phyloP scores from a whole-genome alignment of 2,888 invertebrate genomes.

The Parnassius orleans region DNA sequence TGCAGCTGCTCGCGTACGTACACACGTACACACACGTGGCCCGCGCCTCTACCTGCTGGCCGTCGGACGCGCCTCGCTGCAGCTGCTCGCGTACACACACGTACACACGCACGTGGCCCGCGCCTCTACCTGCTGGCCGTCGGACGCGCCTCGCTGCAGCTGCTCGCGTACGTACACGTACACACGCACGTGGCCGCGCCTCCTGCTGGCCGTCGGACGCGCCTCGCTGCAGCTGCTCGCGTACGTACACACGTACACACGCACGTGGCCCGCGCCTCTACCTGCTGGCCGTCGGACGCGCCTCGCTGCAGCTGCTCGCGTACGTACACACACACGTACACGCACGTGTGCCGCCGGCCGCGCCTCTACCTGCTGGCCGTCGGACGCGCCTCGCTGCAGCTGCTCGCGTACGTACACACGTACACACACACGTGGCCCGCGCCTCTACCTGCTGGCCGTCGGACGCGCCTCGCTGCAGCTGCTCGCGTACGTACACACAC shows the following conservation, averaged over 20 bases:
- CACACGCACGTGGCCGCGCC: conserved; percentile 1
- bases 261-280: conserved; percentile 84
- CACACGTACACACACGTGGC: conserved; percentile 48
- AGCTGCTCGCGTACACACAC: conserved; percentile 16
- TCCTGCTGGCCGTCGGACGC: too few species aligned
- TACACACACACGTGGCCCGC: conserved; percentile 42
- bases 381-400: conserved; percentile 29
- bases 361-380: conserved; percentile 72
- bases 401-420: conserved; percentile 18
- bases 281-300: conserved; percentile 47
- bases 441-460: too few species aligned
- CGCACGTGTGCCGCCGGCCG: conserved; percentile 58
- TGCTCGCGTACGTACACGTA: conserved; percentile 11
- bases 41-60: too few species aligned
- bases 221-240: too few species aligned
- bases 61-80: too few species aligned
- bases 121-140: conserved; percentile 42
- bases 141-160: conserved; percentile 28
- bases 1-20: conserved; percentile 25
- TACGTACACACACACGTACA: conserved; percentile 2
- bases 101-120: conserved; percentile 18
- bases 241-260: too few species aligned
- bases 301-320: conserved; percentile 29
- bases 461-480: too few species aligned
- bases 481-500: too few species aligned